Evolutionary conservation across 2,888 invertebrate species (phyloP).

Genomic region (Pristionchus fissidentatus): DNA sequence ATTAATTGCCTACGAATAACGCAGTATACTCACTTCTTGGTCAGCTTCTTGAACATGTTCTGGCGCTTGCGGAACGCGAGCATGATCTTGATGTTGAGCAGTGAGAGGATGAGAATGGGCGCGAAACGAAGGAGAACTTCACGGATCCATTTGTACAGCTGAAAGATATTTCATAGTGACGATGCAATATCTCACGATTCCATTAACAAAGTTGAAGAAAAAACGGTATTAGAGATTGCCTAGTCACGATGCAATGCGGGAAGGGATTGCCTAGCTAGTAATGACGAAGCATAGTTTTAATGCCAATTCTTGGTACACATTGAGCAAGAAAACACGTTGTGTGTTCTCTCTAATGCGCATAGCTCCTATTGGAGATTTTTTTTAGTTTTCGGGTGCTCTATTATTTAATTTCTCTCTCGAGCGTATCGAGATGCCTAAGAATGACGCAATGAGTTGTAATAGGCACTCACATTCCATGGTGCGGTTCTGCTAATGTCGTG

Average conservation of each 20-base stretch:
- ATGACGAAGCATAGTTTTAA: too few species aligned
- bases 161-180: conserved; percentile 44
- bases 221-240: not conserved
- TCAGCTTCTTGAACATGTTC: conserved; percentile 73
- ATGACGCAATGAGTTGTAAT: too few species aligned
- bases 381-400: too few species aligned
- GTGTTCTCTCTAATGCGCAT: too few species aligned
- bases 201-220: not conserved
- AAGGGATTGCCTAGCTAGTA: too few species aligned
- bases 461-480: conserved; percentile 69
- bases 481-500: conserved; percentile 69
- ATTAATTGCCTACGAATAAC: not conserved
- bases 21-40: conserved; percentile 58
- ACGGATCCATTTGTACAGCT: conserved; percentile 75
- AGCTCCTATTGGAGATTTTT: too few species aligned
- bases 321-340: too few species aligned
- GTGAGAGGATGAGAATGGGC: conserved; percentile 73
- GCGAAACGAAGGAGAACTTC: conserved; percentile 72
- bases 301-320: too few species aligned
- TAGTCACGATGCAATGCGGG: not conserved
- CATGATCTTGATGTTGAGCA: conserved; percentile 69
- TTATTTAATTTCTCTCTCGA: too few species aligned
- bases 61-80: conserved; percentile 73
- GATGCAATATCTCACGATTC: too few species aligned
- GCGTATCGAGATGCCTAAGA: too few species aligned